Evolutionary conservation across 2,888 invertebrate genomes (phyloP).

Genomic region (Conops quadrifasciatus): DNA sequence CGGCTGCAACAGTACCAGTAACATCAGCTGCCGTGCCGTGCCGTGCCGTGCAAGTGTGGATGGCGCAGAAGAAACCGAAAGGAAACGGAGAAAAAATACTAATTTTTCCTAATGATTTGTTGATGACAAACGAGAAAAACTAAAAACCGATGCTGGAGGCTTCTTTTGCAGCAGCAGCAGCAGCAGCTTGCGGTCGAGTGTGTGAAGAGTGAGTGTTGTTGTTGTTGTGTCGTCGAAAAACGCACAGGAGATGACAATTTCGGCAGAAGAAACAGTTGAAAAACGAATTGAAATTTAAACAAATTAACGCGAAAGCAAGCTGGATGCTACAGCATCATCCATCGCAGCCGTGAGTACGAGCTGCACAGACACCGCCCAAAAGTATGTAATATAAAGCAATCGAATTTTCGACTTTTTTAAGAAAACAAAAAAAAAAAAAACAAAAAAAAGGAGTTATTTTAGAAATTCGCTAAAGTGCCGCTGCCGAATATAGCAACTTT

Average conservation of each 20-base stretch:
- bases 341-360: neutral
- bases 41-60: neutral
- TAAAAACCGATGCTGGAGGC: neutral
- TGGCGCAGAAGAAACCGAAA: slow-evolving; percentile 5
- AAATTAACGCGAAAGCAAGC: neutral
- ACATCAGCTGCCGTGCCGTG: slow-evolving; percentile 14
- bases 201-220: slow-evolving; percentile 26
- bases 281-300: slow-evolving; percentile 22
- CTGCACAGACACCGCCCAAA: slow-evolving; percentile 42
- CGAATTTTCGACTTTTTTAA: neutral
- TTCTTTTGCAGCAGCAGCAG: neutral
- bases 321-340: neutral
- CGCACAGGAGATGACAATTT: neutral
- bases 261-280: slow-evolving; percentile 7
- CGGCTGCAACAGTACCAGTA: slow-evolving; percentile 22
- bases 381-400: slow-evolving; percentile 40
- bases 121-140: neutral
- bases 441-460: neutral
- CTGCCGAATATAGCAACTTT: neutral
- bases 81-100: neutral
- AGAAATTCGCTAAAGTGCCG: neutral
- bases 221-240: slow-evolving; percentile 16
- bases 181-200: slow-evolving; percentile 27
- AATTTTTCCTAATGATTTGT: neutral
- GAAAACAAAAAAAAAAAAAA: slow-evolving; percentile 11